Base-by-base conservation (phyloP, 2,888 invertebrate species). In the Kryphioiulus occultus region DNA sequence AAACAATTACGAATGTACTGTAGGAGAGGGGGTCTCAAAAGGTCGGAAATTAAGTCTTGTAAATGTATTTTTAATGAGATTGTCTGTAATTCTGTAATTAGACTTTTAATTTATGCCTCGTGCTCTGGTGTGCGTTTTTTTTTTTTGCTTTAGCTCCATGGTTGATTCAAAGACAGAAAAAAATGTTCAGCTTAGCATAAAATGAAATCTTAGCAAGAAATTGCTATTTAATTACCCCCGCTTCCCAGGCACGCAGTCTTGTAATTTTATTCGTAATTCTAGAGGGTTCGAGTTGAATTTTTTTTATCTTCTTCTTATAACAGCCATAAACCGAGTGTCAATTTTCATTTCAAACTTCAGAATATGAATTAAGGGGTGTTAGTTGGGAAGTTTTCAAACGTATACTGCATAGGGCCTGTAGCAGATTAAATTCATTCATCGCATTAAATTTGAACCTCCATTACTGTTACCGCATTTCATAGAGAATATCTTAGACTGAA, bases 391-490 rank as follows among this genome's bases (percentile, higher is more conserved):
- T 59, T 59, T 42, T 42, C n/a, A n/a, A n/a, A 59, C 19, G n/a
- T n/a, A 59, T 19, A 59, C n/a, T n/a, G 10, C 53, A 19, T n/a
- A n/a, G n/a, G n/a, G n/a, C n/a, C n/a, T n/a, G n/a, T 35, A 35
- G 35, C 35, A 7, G 35, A 35, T 4, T 35, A 35, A 35, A 35
- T 35, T 30, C 78, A 15, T 78, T 26, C 78, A 78, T 30, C 78
- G 78, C 78, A 30, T 78, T 78, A 30, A 9, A 78, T 78, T 30
- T 78, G 78, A 30, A 78, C 78, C 12, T 78, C 78, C 78, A 78
- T 78, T 78, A 78, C 30, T 78, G 22, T 78, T 78, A 30, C 22
- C 12, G 26, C 30, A 5, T 68, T 44, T 44, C 35, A 59, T n/a
- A 59, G 9, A 68, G n/a, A n/a, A n/a, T 68, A 22, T 9, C 22